phyloP scores from a whole-genome alignment of 1,140 invertebrate species.

The Heliconius eleuchia region DNA sequence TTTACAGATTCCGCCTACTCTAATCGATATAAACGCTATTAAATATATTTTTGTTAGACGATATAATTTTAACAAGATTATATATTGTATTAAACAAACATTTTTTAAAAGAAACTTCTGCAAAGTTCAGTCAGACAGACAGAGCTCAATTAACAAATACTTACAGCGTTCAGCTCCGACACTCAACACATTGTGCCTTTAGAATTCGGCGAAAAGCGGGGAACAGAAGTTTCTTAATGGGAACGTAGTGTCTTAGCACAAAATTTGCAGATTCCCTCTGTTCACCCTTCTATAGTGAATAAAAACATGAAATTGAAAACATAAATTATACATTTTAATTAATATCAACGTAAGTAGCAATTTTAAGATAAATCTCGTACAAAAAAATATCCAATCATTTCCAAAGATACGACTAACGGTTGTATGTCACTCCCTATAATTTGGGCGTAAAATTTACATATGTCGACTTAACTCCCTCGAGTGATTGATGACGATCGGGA shows the following conservation, averaged over 20 bases:
- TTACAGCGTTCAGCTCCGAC: not conserved
- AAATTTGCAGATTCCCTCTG: too few species aligned
- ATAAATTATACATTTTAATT: too few species aligned
- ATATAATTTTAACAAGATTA: not conserved
- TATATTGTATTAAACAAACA: not conserved
- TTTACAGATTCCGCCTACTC: conserved; percentile 56
- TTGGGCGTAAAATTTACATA: conserved; percentile 72
- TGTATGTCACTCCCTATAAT: conserved; percentile 56
- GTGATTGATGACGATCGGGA: conserved; percentile 72
- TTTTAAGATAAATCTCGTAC: too few species aligned
- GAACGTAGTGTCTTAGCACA: too few species aligned
- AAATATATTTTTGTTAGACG: conserved; percentile 21
- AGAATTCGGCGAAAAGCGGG: too few species aligned
- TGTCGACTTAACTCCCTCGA: conserved; percentile 73
- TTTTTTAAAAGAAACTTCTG: not conserved
- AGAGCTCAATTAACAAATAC: not conserved
- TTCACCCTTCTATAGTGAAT: too few species aligned
- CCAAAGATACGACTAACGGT: conserved; percentile 16
- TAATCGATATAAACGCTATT: conserved; percentile 71
- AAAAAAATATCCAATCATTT: not conserved
- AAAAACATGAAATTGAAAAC: too few species aligned
- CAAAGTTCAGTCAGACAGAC: not conserved
- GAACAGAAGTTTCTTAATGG: too few species aligned
- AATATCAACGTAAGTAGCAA: too few species aligned
- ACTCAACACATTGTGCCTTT: too few species aligned